Percentiles rank a stretch among this genome's conserved stretches.
These are phyloP conservation scores for Tromatobia lineatoria DNA, from an alignment of 2,888 invertebrate species.

Conservation along the genomic window DNA sequence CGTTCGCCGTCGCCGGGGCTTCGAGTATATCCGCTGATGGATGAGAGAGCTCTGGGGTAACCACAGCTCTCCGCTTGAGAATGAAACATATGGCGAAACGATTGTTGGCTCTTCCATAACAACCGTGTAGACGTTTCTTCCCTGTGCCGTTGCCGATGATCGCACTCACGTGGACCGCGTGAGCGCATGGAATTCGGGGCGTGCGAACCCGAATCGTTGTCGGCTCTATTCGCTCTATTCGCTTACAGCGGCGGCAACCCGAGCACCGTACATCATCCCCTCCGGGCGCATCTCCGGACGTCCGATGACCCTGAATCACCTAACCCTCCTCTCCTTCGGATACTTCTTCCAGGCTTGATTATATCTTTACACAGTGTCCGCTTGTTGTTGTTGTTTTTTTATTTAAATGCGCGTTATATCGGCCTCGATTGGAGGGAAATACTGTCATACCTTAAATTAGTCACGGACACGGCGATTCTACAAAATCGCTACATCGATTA, in stretches of 20 bases:
- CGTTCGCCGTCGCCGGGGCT: constrained; percentile 22
- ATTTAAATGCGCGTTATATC: too few species aligned
- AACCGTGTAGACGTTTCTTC: background rate
- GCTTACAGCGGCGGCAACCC: constrained; percentile 34
- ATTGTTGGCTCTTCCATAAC: constrained; percentile 3
- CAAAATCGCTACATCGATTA: too few species aligned
- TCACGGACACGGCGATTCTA: too few species aligned
- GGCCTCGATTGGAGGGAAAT: too few species aligned
- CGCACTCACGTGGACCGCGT: constrained; percentile 44
- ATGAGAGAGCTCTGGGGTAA: background rate
- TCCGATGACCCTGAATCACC: constrained; percentile 46
- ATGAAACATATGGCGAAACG: constrained; percentile 35
- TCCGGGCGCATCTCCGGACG: constrained; percentile 43
- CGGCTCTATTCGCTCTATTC: constrained; percentile 6
- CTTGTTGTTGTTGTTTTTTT: too few species aligned
- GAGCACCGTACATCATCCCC: constrained; percentile 9
- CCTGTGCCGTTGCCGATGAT: background rate
- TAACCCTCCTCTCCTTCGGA: constrained; percentile 26
- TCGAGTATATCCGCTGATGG: background rate
- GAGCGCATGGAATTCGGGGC: constrained; percentile 56
- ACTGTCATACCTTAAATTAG: too few species aligned
- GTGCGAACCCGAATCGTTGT: constrained; percentile 50
- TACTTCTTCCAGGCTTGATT: background rate
- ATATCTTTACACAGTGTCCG: background rate
- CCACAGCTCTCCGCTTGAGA: background rate